Evolutionary conservation across 2,797 vertebrate species (phyloP).

Genomic region (Emydoidea blandingii): DNA sequence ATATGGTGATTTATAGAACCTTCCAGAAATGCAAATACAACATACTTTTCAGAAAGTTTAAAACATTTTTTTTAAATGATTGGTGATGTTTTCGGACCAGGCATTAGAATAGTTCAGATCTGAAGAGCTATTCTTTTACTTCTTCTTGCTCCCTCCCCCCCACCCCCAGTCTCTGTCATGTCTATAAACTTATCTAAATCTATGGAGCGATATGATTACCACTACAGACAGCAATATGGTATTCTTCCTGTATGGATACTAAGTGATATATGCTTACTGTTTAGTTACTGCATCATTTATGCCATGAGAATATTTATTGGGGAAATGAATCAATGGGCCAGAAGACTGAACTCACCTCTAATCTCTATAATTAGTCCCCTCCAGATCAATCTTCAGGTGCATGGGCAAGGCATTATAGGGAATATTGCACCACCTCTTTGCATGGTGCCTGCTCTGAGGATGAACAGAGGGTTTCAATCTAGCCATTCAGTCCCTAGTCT

Average conservation of each 20-base stretch:
- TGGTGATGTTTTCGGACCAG: not conserved
- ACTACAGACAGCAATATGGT: not conserved
- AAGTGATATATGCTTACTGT: not conserved
- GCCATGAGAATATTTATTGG: not conserved
- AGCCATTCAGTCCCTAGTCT: too few species aligned
- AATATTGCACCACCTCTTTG: too few species aligned
- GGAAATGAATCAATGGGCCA: not conserved
- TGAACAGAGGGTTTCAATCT: not conserved
- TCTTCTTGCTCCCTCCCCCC: not conserved
- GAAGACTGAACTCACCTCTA: not conserved
- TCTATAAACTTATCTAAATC: not conserved
- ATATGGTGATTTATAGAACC: not conserved
- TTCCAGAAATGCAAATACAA: not conserved
- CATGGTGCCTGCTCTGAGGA: not conserved
- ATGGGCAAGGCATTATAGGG: not conserved
- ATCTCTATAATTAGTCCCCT: not conserved
- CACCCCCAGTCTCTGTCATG: not conserved
- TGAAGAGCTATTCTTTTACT: not conserved
- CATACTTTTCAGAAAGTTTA: not conserved
- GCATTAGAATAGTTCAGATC: not conserved
- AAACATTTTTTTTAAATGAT: fast-evolving
- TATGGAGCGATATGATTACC: not conserved
- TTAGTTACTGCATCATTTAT: not conserved
- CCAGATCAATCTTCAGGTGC: not conserved
- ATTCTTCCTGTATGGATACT: not conserved